A percentile compares a stretch with the other conserved stretches of the same genome.
Conservation (phyloP, 2,888 invertebrate genomes). For the Apodemia zela region DNA sequence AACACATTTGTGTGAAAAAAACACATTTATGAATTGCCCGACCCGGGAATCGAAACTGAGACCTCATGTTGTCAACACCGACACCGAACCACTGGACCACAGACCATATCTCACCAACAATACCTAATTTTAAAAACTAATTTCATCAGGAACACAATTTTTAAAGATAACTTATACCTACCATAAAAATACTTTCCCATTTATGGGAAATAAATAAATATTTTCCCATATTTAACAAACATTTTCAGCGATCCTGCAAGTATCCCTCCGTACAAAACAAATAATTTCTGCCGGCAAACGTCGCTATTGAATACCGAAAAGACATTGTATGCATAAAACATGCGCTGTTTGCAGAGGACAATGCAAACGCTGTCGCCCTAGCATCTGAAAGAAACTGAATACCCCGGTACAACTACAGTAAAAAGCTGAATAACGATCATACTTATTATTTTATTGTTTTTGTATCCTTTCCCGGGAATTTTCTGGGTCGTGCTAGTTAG, state of each 20-base stretch:
- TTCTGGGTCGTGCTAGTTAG: not conserved
- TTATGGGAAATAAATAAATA: too few species aligned
- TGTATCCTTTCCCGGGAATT: not conserved
- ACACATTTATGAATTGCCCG: too few species aligned
- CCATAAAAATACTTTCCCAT: not conserved
- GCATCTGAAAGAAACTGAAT: constrained; percentile 38
- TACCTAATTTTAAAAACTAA: not conserved
- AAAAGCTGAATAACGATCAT: constrained; percentile 13
- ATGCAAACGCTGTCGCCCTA: constrained; percentile 55
- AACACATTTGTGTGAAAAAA: too few species aligned
- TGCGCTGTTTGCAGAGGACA: constrained; percentile 58
- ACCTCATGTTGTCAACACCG: too few species aligned
- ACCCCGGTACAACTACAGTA: constrained; percentile 31
- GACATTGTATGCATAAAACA: constrained; percentile 64
- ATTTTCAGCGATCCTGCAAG: constrained; percentile 18
- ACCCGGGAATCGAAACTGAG: too few species aligned
- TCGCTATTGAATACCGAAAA: constrained; percentile 39
- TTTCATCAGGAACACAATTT: not conserved
- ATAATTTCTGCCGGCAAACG: constrained; percentile 35
- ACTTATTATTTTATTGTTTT: constrained; percentile 12
- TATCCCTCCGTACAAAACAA: constrained; percentile 29
- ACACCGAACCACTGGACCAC: too few species aligned
- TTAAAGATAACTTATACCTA: not conserved
- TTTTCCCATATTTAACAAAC: too few species aligned
- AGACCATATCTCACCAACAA: too few species aligned